Conservation (phyloP, 1,140 invertebrate genomes). For the Drosophila tsacasi region DNA sequence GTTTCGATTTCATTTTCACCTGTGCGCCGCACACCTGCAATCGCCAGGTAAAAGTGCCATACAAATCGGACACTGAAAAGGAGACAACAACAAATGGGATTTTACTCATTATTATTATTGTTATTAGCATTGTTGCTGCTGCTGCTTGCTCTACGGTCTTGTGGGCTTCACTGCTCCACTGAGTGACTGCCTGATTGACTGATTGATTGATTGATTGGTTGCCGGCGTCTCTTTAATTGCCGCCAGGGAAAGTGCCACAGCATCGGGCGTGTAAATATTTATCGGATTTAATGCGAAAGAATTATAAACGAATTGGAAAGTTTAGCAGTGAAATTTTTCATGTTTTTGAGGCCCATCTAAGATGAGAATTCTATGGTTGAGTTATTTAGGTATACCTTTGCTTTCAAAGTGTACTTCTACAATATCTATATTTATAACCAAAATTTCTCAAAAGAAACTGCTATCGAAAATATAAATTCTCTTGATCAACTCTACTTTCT, state of each 20-base stretch:
- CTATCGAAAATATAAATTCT: neutral
- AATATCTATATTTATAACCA: neutral
- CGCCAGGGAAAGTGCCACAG: slow-evolving; percentile 35
- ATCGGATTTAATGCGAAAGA: slow-evolving; percentile 28
- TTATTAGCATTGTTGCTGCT: slow-evolving; percentile 28
- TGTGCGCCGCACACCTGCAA: slow-evolving; percentile 32
- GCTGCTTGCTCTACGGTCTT: slow-evolving; percentile 30
- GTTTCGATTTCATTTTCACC: slow-evolving; percentile 82
- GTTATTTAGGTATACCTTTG: neutral
- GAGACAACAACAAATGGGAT: slow-evolving; percentile 42
- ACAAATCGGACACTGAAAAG: slow-evolving; percentile 54
- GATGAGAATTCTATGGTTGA: neutral
- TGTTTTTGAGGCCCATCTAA: too few relatives aligned
- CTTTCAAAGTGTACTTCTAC: neutral
- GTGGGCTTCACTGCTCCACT: slow-evolving; percentile 32
- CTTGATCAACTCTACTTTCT: neutral
- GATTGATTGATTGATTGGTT: slow-evolving; percentile 51
- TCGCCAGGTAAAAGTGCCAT: slow-evolving; percentile 66
- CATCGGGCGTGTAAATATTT: slow-evolving; percentile 43
- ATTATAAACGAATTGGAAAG: slow-evolving; percentile 38
- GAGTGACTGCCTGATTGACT: slow-evolving; percentile 24
- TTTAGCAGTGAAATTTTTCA: slow-evolving; percentile 17
- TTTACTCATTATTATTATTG: slow-evolving; percentile 36
- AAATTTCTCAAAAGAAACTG: neutral
- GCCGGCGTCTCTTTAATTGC: slow-evolving; percentile 53